Base-by-base conservation (phyloP, 2,113 vertebrate species). In the Toxostoma redivivum region DNA sequence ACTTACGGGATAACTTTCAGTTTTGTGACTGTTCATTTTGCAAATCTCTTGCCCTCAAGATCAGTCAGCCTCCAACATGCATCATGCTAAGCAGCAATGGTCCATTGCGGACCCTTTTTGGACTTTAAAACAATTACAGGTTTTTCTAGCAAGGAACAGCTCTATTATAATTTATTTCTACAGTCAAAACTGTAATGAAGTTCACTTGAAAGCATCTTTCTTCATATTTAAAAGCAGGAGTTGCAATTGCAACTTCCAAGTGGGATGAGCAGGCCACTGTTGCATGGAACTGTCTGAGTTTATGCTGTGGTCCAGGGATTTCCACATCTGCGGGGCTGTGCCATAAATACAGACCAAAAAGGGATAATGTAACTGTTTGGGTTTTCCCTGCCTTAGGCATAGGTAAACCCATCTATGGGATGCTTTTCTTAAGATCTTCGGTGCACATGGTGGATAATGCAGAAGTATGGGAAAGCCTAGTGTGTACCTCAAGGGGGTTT, bases 171-270 rank as follows among this genome's bases (percentile, higher is more conserved):
- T 38, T 62, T 54, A 20, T 44, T 67, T 60, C 31, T 62, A 27
- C 28, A 45, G 48, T 38, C 33, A 84, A 73, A 73, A n/a, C 15
- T 17, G 8, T 35, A 57, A 31, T 7, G 5, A 56, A 44, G 10
- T 50, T 79, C 37, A 38, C 47, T 45, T 61, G 35, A 56, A 48
- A 61, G 11, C 14, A 44, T n/a, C 27, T 22, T 73, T 16, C 22
- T 58, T 21, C 42, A 21, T 1, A 0, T 12, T 27, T 17, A 60
- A 88, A 73, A 7, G 4, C 31, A 10, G 35, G 20, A 67, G 14
- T 9, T 62, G 27, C 11, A n/a, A 30, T 27, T 0, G 0, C 19
- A 28, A 5, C 4, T 16, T 21, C 9, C 35, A 19, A 42, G 27
- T 16, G 15, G 58, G 58, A 25, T 12, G 14, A 48, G 40, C 20